Base-by-base conservation (phyloP, 2,888 invertebrate species). In the Pandemis corylana region DNA sequence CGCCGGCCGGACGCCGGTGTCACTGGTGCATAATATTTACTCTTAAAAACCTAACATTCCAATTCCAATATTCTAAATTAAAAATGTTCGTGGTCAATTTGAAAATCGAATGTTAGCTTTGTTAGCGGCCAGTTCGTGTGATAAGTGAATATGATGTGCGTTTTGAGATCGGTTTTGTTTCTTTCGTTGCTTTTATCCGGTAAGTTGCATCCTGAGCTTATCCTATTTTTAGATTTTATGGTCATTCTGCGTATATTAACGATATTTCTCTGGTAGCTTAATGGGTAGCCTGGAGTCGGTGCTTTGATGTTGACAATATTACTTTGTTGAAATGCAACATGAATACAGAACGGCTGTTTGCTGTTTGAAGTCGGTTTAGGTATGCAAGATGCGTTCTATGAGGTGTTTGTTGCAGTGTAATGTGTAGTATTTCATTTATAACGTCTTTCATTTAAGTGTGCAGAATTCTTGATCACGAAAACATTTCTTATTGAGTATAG, bases 201-300 rank as follows among this genome's bases (percentile, higher is more conserved):
- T 93, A 89, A 93, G 94, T 89, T 81, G 87, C 88, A 90, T 91
- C 90, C 87, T 89, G 86, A 85, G 64, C 42, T 64, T 42, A 56
- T 78, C 85, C 91, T 92, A 92, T 92, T 92, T 91, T 84, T 92
- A 92, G 88, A 84, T 85, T 83, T 85, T 89, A 90, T 87, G 88
- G 89, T 89, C 89, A 88, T 89, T 88, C 85, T 85, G 88, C 87
- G 88, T 85, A 86, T 89, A 90, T 90, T 89, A 89, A 87, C 89
- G 89, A 85, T 83, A 86, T 87, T 89, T 87, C 85, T 86, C 89
- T 82, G 80, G 81, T 65, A 77, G 81, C 80, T 79, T 81, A 81
- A 83, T 83, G 83, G 79, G 79, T 80, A 82, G 78, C 79, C 69
- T 66, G 75, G 71, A 78, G 77, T 68, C 76, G 76, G 76, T 64